Evolutionary conservation across 2,888 invertebrate species (phyloP), one percentile per base, ranked within the genome.

Genomic region (Gari tellinella): DNA sequence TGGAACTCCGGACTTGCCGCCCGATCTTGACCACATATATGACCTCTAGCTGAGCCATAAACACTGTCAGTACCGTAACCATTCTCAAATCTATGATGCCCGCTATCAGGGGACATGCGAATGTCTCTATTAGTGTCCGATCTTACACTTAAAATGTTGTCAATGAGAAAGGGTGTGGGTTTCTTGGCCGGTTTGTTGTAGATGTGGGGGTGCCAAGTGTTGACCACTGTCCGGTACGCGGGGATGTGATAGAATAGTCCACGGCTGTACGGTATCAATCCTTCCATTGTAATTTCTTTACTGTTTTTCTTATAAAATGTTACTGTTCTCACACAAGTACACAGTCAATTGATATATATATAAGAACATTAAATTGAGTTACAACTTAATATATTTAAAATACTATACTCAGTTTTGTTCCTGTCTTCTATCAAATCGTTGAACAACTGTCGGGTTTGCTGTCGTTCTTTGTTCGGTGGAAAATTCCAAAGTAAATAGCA

Each of bases 121-220:
- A 10, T 31, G 31, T 31, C 31, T 10, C 31, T 31, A 10, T 31
- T 31, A 31, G 31, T 31, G 21, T 73, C 62, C 7, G 52, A 67
- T 7, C 62, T 66, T 10, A 95, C 93, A 23, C 96, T 97, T 85
- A 98, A 93, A 82, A 97, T 97, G 90, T 97, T 96, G 80, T 96
- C 95, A 89, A 98, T 97, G 45, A 95, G 94, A 92, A 97, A 96
- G 4, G 97, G 96, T 1, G 97, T 97, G 0, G 96, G 96, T 63
- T 94, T 94, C 84, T 95, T 95, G 12, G 96, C 96, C 14, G 96
- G 95, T 85, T 95, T 95, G 2, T 95, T 95, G 91, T 97, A 97
- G 23, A 97, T 96, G 91, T 97, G 97, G 40, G 96, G 96, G 93
- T 97, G 97, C 97, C 97, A 97, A 43, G 96, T 91, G 65, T 90